These are phyloP conservation scores for Stenichneumon culpator DNA, from an alignment of 2,888 invertebrate genomes.

Conservation along the genomic window DNA sequence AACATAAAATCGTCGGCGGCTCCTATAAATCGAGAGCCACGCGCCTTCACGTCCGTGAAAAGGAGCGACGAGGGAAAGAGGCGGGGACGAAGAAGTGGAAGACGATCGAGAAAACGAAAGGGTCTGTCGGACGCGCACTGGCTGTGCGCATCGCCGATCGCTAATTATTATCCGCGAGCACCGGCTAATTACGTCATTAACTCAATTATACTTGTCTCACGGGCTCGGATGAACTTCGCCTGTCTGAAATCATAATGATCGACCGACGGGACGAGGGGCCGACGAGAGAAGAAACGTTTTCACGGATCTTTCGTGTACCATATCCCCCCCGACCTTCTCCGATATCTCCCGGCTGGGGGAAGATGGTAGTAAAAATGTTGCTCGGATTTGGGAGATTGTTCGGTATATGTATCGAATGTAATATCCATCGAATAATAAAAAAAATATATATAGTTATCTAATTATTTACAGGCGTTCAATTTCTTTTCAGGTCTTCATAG, in stretches of 20 bases:
- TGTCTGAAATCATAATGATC: slow-evolving; percentile 72
- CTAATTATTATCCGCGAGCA: slow-evolving; percentile 77
- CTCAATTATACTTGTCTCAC: slow-evolving; percentile 76
- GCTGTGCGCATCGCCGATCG: slow-evolving; percentile 66
- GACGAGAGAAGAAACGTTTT: slow-evolving; percentile 55
- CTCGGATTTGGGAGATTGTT: too few relatives aligned
- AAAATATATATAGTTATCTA: too few relatives aligned
- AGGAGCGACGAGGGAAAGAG: slow-evolving; percentile 38
- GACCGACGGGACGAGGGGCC: slow-evolving; percentile 28
- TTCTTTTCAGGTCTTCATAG: too few relatives aligned
- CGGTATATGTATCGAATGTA: too few relatives aligned
- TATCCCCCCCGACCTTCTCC: background rate
- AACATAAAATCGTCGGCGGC: slow-evolving; percentile 65
- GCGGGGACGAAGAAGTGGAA: slow-evolving; percentile 47
- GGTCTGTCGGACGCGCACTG: slow-evolving; percentile 15
- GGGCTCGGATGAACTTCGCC: slow-evolving; percentile 48
- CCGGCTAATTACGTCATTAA: slow-evolving; percentile 81
- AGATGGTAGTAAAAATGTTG: too few relatives aligned
- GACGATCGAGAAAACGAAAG: slow-evolving; percentile 13
- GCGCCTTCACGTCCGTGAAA: slow-evolving; percentile 75
- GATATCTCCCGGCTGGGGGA: too few relatives aligned
- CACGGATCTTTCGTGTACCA: slow-evolving; percentile 49
- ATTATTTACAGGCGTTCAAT: too few relatives aligned
- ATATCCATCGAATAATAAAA: too few relatives aligned
- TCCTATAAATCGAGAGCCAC: slow-evolving; percentile 72